Evolutionary conservation across 2,113 vertebrate genomes (phyloP).

Genomic region (Xenus cinereus): DNA sequence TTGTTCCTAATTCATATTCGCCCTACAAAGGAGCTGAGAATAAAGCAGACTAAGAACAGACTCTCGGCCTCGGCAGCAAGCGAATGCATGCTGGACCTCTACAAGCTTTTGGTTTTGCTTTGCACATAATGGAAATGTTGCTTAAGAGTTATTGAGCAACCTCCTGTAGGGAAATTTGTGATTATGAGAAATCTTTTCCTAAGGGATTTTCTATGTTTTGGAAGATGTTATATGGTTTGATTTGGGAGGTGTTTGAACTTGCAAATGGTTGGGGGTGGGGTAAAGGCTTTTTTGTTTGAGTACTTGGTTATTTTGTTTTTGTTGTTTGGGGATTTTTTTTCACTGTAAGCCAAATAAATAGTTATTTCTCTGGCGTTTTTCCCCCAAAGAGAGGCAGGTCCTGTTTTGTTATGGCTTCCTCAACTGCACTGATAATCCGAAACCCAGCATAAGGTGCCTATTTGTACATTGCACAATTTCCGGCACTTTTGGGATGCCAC

Average conservation of each 20-base stretch:
- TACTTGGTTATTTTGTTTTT: neutral
- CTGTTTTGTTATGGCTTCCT: neutral
- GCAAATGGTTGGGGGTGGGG: neutral
- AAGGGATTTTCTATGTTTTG: constrained; percentile 53
- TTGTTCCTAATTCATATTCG: neutral
- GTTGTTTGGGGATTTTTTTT: neutral
- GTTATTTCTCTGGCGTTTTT: neutral
- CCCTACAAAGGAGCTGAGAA: neutral
- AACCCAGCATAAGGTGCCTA: neutral
- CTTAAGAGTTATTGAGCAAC: constrained; percentile 59
- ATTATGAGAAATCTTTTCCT: constrained; percentile 64
- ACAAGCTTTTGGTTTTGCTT: constrained; percentile 31
- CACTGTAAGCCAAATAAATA: neutral
- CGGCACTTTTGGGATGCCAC: neutral
- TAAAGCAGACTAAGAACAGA: neutral
- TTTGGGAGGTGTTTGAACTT: constrained; percentile 22
- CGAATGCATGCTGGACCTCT: neutral
- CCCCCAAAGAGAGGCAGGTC: neutral
- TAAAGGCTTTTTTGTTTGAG: neutral
- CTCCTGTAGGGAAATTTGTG: constrained; percentile 43
- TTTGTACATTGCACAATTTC: neutral
- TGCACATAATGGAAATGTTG: constrained; percentile 35
- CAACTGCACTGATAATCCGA: neutral
- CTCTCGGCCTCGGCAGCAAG: neutral
- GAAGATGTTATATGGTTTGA: neutral